phyloP scores from a whole-genome alignment of 2,888 invertebrate genomes.

The Brenthis ino region DNA sequence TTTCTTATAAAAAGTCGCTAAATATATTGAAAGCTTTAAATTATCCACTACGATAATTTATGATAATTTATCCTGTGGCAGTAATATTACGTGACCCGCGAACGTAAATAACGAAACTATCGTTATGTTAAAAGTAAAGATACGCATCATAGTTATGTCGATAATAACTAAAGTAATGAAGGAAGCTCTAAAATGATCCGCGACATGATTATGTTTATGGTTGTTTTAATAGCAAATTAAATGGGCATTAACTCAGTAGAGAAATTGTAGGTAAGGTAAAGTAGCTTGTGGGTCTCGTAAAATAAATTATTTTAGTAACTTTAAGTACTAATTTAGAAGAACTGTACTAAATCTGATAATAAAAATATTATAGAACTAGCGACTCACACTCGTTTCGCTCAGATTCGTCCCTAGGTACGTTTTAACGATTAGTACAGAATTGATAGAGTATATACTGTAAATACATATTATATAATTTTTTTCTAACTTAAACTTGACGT shows the following conservation, averaged over 20 bases:
- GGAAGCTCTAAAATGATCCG: constrained; percentile 19
- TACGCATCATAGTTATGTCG: constrained; percentile 13
- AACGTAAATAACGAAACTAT: constrained; percentile 1
- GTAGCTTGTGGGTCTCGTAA: constrained; percentile 16
- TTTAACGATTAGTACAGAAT: too few species aligned
- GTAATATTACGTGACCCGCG: too few species aligned
- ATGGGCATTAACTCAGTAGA: constrained; percentile 30
- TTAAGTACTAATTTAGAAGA: constrained; percentile 18
- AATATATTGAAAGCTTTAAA: too few species aligned
- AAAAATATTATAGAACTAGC: background rate
- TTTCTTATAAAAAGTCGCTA: too few species aligned
- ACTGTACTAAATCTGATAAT: constrained; percentile 11
- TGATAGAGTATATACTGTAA: too few species aligned
- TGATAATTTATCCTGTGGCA: too few species aligned
- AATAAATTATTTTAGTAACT: constrained; percentile 23
- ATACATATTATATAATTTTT: too few species aligned
- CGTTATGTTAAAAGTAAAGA: constrained; percentile 1
- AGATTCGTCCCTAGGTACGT: too few species aligned
- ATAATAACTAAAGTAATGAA: constrained; percentile 20
- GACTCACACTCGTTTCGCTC: too few species aligned
- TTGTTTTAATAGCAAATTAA: constrained; percentile 31
- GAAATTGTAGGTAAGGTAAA: constrained; percentile 28
- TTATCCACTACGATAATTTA: too few species aligned
- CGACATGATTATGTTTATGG: constrained; percentile 31
- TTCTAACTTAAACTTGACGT: too few species aligned